These are phyloP conservation scores for Fringilla coelebs DNA, from an alignment of 2,797 vertebrate species.

Conservation along the genomic window DNA sequence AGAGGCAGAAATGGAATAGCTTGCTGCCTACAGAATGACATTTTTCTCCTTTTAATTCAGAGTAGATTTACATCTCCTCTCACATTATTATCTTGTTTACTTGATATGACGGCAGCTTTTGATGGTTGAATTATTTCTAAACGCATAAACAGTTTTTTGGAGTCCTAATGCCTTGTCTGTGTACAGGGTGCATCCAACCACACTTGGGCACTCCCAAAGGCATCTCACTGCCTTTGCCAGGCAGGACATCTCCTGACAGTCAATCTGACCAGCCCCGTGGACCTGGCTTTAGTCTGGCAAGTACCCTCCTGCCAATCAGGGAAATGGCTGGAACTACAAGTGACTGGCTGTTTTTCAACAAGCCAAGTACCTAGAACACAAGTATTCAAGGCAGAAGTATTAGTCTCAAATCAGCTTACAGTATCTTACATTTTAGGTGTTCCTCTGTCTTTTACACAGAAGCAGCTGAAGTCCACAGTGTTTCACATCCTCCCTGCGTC, in stretches of 20 bases:
- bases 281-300: not conserved
- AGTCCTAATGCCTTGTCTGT: not conserved
- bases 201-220: not conserved
- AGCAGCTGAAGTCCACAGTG: not conserved
- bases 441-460: not conserved
- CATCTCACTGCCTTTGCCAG: not conserved
- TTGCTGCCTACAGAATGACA: not conserved
- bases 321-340: not conserved
- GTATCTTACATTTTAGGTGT: not conserved
- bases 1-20: not conserved
- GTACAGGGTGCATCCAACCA: rapidly evolving
- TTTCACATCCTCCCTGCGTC: not conserved
- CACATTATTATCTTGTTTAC: not conserved
- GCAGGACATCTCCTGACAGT: not conserved
- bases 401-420: not conserved
- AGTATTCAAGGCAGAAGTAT: not conserved
- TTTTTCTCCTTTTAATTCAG: not conserved
- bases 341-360: not conserved
- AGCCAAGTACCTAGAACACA: not conserved
- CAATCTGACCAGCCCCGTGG: rapidly evolving
- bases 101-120: not conserved
- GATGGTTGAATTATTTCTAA: not conserved
- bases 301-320: not conserved
- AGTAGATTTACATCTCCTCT: not conserved
- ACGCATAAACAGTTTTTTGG: rapidly evolving